Base-by-base conservation (phyloP, 2,113 vertebrate species). In the Cyprinodon variegatus region DNA sequence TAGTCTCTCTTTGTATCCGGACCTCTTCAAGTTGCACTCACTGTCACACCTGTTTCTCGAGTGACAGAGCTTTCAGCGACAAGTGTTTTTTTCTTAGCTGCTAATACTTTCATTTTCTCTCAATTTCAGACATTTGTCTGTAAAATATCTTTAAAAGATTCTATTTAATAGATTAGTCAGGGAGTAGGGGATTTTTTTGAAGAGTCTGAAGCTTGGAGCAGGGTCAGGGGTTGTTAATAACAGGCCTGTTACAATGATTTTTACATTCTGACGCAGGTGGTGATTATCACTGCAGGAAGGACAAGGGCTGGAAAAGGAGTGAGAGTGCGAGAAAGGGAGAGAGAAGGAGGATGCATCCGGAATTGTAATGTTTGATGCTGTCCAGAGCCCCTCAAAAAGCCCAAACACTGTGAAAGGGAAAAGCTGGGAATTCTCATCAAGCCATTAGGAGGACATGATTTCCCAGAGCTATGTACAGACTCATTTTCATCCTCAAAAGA, bases 191-290 rank as follows among this genome's bases (percentile, higher is more conserved):
- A 69, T 77, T 82, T 78, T 38, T 46, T 17, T 20, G 5, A 68
- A 59, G 81, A 46, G 63, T 76, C 69, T 80, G 65, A 74, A 68
- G 68, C 72, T 63, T 61, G 29, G 29, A 57, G 60, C 70, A 65
- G 68, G 76, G 78, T 88, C 86, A 77, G 68, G 78, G 72, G 70
- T 85, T 74, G 66, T 80, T 81, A 83, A 86, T 79, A 84, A 84
- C 75, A 45, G 66, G 61, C 38, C 65, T 53, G 60, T 65, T 65
- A 29, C 59, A 72, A 38, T 70, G 74, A 81, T 74, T 85, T 78
- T 40, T 81, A 61, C 69, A 64, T 60, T 84, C 45, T 64, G 68
- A 81, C 15, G 40, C 73, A 50, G 65, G 68, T 67, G 76, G 79
- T 81, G 72, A 82, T 89, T 86, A 89, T 89, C 87, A 57, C 79